Conservation (phyloP, 30 jellyfish, hydroid and myxozoan genomes). For the Haliclystus octoradiatus region DNA sequence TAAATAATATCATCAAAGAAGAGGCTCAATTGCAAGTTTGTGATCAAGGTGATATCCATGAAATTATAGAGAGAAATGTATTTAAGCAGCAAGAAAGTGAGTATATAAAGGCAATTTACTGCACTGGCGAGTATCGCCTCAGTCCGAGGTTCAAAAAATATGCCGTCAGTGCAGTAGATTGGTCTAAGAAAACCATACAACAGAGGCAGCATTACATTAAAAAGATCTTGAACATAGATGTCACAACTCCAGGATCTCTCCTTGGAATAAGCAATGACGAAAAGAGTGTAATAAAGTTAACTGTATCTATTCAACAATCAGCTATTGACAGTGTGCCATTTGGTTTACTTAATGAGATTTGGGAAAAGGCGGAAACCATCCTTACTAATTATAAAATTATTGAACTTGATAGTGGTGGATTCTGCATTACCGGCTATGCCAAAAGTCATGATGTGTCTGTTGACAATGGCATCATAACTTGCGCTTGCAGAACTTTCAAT, state of each 20-base stretch:
- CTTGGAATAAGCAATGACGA: not conserved
- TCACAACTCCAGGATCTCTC: too few species aligned
- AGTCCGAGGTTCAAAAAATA: constrained; percentile 6
- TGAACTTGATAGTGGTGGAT: constrained; percentile 8
- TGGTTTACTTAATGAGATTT: not conserved
- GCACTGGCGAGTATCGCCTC: constrained; percentile 27
- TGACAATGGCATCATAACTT: constrained; percentile 1
- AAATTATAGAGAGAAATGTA: not conserved
- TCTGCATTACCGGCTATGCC: constrained; percentile 14
- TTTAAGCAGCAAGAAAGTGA: constrained; percentile 2
- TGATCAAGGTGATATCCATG: constrained; percentile 15
- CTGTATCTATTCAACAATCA: constrained; percentile 9
- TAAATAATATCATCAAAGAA: constrained; percentile 13
- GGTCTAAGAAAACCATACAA: constrained; percentile 6
- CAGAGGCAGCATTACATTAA: constrained; percentile 1
- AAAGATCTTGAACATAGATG: constrained; percentile 4
- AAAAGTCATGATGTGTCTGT: constrained; percentile 9
- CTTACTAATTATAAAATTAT: constrained; percentile 3
- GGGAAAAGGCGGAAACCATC: constrained; percentile 8
- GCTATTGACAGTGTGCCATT: constrained; percentile 7
- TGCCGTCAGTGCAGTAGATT: not conserved
- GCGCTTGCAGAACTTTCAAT: constrained; percentile 11
- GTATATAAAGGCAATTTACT: constrained; percentile 1
- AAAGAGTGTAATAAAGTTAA: not conserved
- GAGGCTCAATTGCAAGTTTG: not conserved